Evolutionary conservation across 1,140 invertebrate genomes (phyloP), one percentile per base, ranked within the genome.

Genomic region (Lithobius niger): DNA sequence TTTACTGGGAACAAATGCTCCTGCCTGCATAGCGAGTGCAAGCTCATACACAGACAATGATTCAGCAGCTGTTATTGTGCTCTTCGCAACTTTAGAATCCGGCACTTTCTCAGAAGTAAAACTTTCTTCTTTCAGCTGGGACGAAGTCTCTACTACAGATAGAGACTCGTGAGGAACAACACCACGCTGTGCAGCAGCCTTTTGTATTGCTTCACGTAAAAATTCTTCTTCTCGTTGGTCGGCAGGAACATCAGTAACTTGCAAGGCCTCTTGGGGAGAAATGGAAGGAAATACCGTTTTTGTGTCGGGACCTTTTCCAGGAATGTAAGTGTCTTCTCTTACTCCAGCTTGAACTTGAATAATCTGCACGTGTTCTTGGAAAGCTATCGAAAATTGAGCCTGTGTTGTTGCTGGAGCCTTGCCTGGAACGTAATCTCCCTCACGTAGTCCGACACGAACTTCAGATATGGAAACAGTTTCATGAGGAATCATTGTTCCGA

Each of bases 231-330:
- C 61, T 27, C 59, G 61, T 49, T 53, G 53, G 21, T 27, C 51
- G 4, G 55, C 44, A 21, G 62, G 56, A 26, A 63, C 57, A 27
- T 64, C 59, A 15, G 55, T 58, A 25, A 61, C 55, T 18, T 47
- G 50, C 24, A 64, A 54, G 22, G 57, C 56, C 42, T 64, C 60
- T 28, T 60, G 53, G 19, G 57, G 54, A 27, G 57, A 55, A 3
- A 58, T 18, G 27, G 58, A 58, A n/a, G 56, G 25, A 52, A 52
- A 56, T 44, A 55, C 56, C 52, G 55, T 55, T 16, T 61, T 57
- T 2, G 36, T 54, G 42, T 59, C 54, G 2, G 63, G 57, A n/a
- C 80, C 54, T 40, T 69, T 54, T 19, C 68, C 71, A 16, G 77
- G 24, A 19, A 43, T 19, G 24, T 57, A 54, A 4, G 52, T 50